Conservation (phyloP, 2,113 vertebrate species). For the Chrysemys picta region DNA sequence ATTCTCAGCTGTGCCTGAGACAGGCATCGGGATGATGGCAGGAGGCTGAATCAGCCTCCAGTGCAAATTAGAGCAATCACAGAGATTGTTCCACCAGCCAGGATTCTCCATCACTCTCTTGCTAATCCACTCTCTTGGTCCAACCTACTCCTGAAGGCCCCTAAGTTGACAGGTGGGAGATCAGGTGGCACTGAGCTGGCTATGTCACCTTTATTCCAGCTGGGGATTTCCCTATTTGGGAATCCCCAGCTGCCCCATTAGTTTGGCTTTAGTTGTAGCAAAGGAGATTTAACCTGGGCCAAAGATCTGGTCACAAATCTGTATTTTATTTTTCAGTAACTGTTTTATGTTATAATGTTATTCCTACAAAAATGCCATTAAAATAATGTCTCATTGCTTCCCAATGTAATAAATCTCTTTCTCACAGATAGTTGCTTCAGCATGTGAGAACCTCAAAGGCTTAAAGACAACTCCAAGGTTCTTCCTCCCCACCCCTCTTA, state of each 20-base stretch:
- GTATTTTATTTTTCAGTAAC: not conserved
- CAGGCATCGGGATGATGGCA: not conserved
- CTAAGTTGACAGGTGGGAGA: not conserved
- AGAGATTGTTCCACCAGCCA: fast-evolving
- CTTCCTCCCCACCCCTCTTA: not conserved
- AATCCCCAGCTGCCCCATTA: not conserved
- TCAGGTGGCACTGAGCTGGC: not conserved
- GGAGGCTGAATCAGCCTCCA: not conserved
- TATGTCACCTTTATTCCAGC: not conserved
- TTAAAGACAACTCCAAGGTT: not conserved
- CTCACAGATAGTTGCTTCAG: not conserved
- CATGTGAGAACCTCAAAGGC: not conserved
- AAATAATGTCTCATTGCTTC: not conserved
- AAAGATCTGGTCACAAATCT: not conserved
- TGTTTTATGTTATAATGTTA: not conserved
- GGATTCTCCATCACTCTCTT: not conserved
- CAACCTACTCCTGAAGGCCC: not conserved
- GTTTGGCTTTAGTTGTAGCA: not conserved
- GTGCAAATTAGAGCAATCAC: not conserved
- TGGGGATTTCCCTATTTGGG: not conserved
- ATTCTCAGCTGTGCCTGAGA: not conserved
- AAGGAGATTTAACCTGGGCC: not conserved
- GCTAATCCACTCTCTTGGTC: fast-evolving
- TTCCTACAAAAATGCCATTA: not conserved
- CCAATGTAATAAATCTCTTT: not conserved